phyloP scores from a whole-genome alignment of 92 coral and sea anemone species.

The Montipora capitata region DNA sequence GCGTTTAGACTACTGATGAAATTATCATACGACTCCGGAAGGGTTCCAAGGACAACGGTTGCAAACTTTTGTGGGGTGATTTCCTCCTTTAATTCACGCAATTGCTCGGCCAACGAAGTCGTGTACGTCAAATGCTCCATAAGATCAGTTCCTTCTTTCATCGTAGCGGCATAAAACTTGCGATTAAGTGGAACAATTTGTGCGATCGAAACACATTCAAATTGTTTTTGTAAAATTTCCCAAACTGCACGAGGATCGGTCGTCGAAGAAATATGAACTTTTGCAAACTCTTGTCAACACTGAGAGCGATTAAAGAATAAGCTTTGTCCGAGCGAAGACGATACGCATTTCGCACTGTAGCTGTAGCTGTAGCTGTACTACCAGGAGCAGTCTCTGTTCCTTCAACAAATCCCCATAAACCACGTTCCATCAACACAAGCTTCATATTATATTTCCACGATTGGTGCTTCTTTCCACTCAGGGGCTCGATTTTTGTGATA shows the following conservation, averaged over 20 bases:
- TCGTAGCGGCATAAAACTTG: conserved; percentile 76
- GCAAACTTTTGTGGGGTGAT: conserved; percentile 72
- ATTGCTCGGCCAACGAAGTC: conserved; percentile 79
- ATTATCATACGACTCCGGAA: conserved; percentile 80
- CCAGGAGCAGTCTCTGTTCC: conserved; percentile 32
- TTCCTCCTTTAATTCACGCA: conserved; percentile 74
- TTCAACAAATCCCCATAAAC: conserved; percentile 76
- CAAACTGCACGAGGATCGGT: conserved; percentile 34
- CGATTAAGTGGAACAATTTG: conserved; percentile 73
- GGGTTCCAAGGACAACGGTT: conserved; percentile 75
- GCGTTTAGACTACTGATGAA: conserved; percentile 44
- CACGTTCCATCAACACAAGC: conserved; percentile 75
- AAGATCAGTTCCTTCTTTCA: conserved; percentile 76
- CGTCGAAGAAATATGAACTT: background rate
- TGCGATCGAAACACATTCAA: conserved; percentile 58
- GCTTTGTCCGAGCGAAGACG: conserved; percentile 72
- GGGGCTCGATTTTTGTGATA: background rate
- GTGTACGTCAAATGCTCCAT: conserved; percentile 72
- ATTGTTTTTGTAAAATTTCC: conserved; percentile 47
- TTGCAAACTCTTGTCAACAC: conserved; percentile 1
- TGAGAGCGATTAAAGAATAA: conserved; percentile 51
- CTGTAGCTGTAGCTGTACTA: conserved; percentile 47
- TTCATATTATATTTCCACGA: conserved; percentile 79
- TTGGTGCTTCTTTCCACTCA: conserved; percentile 72
- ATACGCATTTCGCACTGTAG: conserved; percentile 68